Evolutionary conservation across 2,113 vertebrate genomes (phyloP).

Genomic region (Xiphophorus couchianus): DNA sequence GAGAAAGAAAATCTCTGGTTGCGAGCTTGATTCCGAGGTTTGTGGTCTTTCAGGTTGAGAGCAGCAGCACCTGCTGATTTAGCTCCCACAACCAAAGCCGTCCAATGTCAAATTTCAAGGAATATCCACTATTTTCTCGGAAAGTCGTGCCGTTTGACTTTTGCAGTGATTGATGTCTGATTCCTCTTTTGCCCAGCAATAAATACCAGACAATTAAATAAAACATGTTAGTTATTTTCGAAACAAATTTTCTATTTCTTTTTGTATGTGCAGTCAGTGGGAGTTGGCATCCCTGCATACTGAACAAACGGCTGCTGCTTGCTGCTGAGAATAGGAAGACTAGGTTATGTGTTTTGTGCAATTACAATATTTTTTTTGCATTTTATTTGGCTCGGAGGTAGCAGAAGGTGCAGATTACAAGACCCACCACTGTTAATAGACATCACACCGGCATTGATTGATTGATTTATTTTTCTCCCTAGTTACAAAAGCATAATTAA

Average conservation of each 20-base stretch:
- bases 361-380: too few species aligned
- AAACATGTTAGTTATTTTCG: not conserved
- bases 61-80: not conserved
- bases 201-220: not conserved
- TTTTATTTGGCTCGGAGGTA: not conserved
- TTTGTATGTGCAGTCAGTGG: not conserved
- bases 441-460: too few species aligned
- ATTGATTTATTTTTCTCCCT: too few species aligned
- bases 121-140: not conserved
- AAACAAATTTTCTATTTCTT: not conserved
- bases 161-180: too few species aligned
- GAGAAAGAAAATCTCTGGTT: not conserved
- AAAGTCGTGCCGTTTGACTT: not conserved
- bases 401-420: not conserved
- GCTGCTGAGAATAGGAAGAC: not conserved
- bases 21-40: not conserved
- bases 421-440: not conserved
- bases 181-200: too few species aligned
- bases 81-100: not conserved
- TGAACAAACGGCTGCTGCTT: not conserved
- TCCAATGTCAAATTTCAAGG: not conserved
- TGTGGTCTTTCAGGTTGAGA: not conserved
- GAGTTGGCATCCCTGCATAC: not conserved
- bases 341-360: not conserved
- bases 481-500: not conserved